Base-by-base conservation (phyloP, 2,888 invertebrate species). In the Panopea generosa region DNA sequence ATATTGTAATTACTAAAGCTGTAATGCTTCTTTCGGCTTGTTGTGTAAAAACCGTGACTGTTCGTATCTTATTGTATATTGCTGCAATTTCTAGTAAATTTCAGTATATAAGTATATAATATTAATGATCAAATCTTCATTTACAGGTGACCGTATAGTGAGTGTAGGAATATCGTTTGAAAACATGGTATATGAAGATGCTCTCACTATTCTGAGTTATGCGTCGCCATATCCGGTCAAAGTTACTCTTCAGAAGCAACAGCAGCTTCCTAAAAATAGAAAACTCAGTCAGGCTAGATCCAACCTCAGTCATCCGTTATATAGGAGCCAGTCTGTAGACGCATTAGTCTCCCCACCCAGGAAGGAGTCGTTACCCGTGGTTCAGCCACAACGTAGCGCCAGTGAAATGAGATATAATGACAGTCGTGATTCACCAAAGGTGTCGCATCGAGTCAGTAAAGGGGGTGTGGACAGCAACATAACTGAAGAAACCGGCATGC, bases 151-250 rank as follows among this genome's bases (percentile, higher is more conserved):
- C 93, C 95, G 96, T 83, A 97, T 98, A 84, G 95, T 96, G 84
- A 96, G 96, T 84, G 95, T 98, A 74, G 96, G 96, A 62, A 96
- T 98, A 61, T 96, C 96, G 89, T 97, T 97, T 92, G 95, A 96
- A 65, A 96, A 96, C 79, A 97, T 97, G 93, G 97, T 97, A 0
- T 95, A 96, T 89, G 97, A 97, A 91, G 98, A 98, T 89, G 98
- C 98, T 0, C 94, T 97, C 62, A 96, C 96, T 1, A 96, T 98
- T 77, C 93, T 98, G 49, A 97, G 97, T 78, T 96, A 97, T 82
- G 97, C 97, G 6, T 97, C 97, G 45, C 97, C 98, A 0, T 98
- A 98, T 90, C 92, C 92, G 3, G 91, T 91, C 18, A 95, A 96
- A 80, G 93, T 97, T 74, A 96, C 96, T 89, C 95, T 97, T 33